phyloP scores from a whole-genome alignment of 2,113 vertebrate species.

The Clupea harengus region DNA sequence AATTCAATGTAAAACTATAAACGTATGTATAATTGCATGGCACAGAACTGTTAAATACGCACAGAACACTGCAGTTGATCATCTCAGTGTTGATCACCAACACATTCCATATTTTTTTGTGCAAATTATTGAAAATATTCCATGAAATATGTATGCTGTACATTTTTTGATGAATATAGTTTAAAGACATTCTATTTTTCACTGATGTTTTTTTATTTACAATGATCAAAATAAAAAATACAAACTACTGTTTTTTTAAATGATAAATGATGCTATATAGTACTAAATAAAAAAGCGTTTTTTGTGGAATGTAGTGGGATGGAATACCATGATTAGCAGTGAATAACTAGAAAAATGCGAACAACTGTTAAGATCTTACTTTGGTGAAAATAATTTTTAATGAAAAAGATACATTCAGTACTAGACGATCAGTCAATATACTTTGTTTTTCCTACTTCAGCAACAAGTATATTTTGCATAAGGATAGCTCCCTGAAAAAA shows the following conservation, averaged over 20 bases:
- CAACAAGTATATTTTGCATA: too few species aligned
- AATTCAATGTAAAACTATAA: neutral
- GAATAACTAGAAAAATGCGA: too few species aligned
- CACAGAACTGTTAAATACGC: slow-evolving; percentile 10
- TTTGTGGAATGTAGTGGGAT: too few species aligned
- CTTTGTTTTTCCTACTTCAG: too few species aligned
- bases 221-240: neutral
- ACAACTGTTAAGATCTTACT: too few species aligned
- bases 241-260: neutral
- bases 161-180: neutral
- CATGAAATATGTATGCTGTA: neutral
- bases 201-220: slow-evolving; percentile 6
- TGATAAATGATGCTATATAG: neutral
- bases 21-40: slow-evolving; percentile 1
- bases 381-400: too few species aligned
- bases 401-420: too few species aligned
- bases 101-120: neutral
- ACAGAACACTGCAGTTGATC: neutral
- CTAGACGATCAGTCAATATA: too few species aligned
- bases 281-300: too few species aligned
- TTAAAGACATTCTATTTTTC: slow-evolving; percentile 11
- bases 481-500: too few species aligned
- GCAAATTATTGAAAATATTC: neutral
- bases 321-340: too few species aligned
- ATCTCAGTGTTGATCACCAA: neutral